Percentiles rank a stretch among this genome's conserved stretches.
Conservation (phyloP, 2,113 vertebrate species). For the Cyprinus carpio region DNA sequence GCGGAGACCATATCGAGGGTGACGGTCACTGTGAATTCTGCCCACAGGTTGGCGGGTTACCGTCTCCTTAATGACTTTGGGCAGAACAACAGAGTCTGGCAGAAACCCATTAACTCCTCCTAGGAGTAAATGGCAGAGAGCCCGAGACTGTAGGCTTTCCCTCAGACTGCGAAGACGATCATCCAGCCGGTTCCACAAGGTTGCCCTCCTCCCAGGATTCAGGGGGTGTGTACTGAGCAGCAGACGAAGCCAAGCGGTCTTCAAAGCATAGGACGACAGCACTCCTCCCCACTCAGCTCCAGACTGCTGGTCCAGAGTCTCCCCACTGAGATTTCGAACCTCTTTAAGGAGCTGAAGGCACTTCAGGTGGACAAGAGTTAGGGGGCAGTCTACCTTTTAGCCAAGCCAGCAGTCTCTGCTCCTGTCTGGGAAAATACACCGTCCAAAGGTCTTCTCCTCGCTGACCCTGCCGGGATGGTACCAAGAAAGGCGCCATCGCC, state of each 20-base stretch:
- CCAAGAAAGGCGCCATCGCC: conserved; percentile 80
- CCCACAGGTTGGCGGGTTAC: conserved; percentile 77
- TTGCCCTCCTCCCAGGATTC: conserved; percentile 78
- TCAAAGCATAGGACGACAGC: conserved; percentile 82
- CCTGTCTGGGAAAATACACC: conserved; percentile 78
- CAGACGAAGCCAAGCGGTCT: conserved; percentile 78
- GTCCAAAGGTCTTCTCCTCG: conserved; percentile 73
- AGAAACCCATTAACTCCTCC: conserved; percentile 60
- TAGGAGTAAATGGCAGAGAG: conserved; percentile 81
- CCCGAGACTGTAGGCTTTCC: conserved; percentile 72
- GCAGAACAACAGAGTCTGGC: conserved; percentile 73
- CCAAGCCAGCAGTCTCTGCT: conserved; percentile 82
- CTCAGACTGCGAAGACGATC: conserved; percentile 77
- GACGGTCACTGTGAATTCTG: conserved; percentile 65
- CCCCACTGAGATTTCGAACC: conserved; percentile 78
- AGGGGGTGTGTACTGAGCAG: conserved; percentile 70
- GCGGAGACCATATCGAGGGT: conserved; percentile 74
- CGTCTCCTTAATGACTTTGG: conserved; percentile 78
- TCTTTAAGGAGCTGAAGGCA: conserved; percentile 86
- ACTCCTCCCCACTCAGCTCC: conserved; percentile 74
- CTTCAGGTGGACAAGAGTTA: conserved; percentile 83
- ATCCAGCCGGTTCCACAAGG: conserved; percentile 77
- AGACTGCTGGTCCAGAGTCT: conserved; percentile 71
- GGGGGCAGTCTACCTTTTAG: conserved; percentile 76
- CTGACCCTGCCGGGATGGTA: conserved; percentile 56